phyloP scores from a whole-genome alignment of 2,113 vertebrate genomes.

The Caranx ignobilis region DNA sequence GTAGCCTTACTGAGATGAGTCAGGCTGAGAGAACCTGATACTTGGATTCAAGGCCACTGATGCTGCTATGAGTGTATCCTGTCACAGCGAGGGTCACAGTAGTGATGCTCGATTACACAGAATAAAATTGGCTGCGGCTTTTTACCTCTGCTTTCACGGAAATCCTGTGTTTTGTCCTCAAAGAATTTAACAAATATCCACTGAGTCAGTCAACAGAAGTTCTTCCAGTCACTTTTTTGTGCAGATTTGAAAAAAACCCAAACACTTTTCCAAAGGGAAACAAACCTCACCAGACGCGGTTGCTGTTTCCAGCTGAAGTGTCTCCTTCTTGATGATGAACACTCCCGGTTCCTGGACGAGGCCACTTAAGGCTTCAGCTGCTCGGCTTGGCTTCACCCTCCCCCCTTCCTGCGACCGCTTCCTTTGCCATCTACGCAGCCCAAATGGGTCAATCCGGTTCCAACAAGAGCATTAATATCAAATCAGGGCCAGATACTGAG shows the following conservation, averaged over 20 bases:
- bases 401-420: constrained; percentile 16
- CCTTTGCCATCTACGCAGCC: constrained; percentile 10
- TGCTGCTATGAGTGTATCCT: constrained; percentile 46
- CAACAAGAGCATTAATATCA: constrained; percentile 37
- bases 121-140: neutral
- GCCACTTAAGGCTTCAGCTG: constrained; percentile 65
- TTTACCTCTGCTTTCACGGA: neutral
- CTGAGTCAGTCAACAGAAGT: neutral
- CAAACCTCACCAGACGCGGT: constrained; percentile 18
- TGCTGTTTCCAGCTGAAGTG: constrained; percentile 41
- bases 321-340: constrained; percentile 45
- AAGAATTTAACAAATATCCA: constrained; percentile 1
- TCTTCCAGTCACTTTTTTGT: neutral
- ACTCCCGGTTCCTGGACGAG: constrained; percentile 40
- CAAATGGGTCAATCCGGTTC: constrained; percentile 40
- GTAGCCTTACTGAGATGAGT: constrained; percentile 73
- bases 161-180: constrained; percentile 15
- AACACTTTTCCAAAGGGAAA: constrained; percentile 14
- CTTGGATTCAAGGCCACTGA: constrained; percentile 38
- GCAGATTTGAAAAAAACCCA: neutral
- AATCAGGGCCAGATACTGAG: constrained; percentile 27
- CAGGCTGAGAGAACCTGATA: constrained; percentile 70
- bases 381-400: constrained; percentile 28
- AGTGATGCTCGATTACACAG: constrained; percentile 10
- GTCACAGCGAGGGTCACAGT: constrained; percentile 41